phyloP scores from a whole-genome alignment of 2,113 vertebrate genomes.

The Pachycephala philippinensis region DNA sequence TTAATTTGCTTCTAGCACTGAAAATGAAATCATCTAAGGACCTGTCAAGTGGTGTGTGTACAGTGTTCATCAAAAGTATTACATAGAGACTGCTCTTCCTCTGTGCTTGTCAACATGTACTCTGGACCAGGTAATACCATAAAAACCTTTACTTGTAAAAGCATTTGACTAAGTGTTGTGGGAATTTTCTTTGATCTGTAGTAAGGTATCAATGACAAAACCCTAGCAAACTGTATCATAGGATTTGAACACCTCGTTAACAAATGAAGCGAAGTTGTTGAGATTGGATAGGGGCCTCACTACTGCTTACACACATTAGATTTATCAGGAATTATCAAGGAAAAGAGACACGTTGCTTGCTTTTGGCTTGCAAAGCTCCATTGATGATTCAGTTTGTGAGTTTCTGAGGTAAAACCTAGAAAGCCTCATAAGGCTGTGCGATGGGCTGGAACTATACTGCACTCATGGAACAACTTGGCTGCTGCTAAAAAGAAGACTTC shows the following conservation, averaged over 20 bases:
- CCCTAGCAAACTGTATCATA: not conserved
- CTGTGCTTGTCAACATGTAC: not conserved
- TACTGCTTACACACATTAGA: not conserved
- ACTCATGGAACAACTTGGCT: not conserved
- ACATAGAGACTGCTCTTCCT: not conserved
- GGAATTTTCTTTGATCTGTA: not conserved
- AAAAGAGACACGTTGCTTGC: not conserved
- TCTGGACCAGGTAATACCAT: not conserved
- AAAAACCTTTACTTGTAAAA: not conserved
- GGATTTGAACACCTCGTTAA: not conserved
- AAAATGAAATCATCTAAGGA: not conserved
- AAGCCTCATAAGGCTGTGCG: not conserved
- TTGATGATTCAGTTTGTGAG: fast-evolving
- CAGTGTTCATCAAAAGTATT: not conserved
- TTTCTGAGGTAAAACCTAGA: not conserved
- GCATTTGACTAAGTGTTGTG: not conserved
- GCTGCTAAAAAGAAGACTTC: not conserved
- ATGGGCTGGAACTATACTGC: not conserved
- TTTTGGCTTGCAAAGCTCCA: not conserved
- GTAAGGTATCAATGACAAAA: not conserved
- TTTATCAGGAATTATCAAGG: not conserved
- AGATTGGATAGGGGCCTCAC: not conserved
- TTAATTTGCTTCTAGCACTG: not conserved
- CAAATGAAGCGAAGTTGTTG: not conserved
- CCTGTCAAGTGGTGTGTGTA: not conserved